A percentile compares a stretch with the other conserved stretches of the same genome.
phyloP scores from a whole-genome alignment of 2,888 invertebrate species.

The Lysandra bellargus region DNA sequence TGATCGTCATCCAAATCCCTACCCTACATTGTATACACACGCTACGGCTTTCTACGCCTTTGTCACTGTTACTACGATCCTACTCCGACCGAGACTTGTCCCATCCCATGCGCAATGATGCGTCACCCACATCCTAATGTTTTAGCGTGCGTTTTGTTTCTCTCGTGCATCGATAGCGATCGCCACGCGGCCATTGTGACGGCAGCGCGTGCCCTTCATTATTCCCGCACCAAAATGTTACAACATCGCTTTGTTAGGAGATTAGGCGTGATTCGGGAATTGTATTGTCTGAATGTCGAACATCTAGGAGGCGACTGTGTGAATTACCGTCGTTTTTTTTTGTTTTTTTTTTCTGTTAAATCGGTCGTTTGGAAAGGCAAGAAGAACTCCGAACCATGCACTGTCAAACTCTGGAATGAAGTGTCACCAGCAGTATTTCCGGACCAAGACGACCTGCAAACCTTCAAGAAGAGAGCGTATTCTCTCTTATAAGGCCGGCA shows the following conservation, averaged over 20 bases:
- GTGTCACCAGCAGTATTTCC: too few relatives aligned
- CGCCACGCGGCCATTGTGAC: constrained; percentile 67
- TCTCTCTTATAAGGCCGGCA: too few relatives aligned
- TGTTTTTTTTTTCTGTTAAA: background rate
- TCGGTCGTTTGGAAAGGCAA: too few relatives aligned
- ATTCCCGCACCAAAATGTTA: constrained; percentile 79
- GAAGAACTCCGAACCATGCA: too few relatives aligned
- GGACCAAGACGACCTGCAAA: too few relatives aligned
- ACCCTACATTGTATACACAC: too few relatives aligned
- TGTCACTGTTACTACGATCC: too few relatives aligned
- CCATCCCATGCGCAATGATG: background rate
- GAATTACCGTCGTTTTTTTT: background rate
- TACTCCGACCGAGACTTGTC: background rate
- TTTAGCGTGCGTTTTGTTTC: constrained; percentile 55
- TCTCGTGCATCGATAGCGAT: constrained; percentile 62
- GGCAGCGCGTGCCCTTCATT: constrained; percentile 74
- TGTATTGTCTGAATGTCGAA: constrained; percentile 10
- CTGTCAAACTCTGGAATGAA: too few relatives aligned
- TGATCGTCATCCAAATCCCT: too few relatives aligned
- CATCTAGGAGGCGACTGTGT: background rate
- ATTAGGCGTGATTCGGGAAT: constrained; percentile 67
- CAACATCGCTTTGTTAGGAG: constrained; percentile 76
- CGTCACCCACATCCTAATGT: constrained; percentile 34
- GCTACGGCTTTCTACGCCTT: too few relatives aligned
- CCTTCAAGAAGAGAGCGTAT: too few relatives aligned